Conservation (phyloP, 2,113 vertebrate genomes). For the Anolis sagrei region DNA sequence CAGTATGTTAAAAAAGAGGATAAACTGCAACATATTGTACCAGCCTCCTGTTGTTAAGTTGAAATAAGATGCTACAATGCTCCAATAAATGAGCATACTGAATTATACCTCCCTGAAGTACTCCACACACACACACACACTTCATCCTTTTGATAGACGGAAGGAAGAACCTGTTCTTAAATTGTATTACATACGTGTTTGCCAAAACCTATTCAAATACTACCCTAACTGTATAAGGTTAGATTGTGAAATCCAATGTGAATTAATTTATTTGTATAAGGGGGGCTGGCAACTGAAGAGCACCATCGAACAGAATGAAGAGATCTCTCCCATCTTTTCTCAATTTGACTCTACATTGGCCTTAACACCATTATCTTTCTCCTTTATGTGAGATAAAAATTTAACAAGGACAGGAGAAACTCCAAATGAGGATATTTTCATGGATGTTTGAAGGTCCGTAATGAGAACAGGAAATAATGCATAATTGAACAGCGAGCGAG, state of each 20-base stretch:
- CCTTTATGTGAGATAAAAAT: slow-evolving; percentile 67
- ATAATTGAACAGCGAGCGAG: slow-evolving; percentile 72
- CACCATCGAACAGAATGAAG: background rate
- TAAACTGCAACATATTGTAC: no score
- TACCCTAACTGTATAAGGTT: background rate
- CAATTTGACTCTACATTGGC: slow-evolving; percentile 27
- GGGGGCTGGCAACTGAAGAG: no score
- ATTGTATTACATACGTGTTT: background rate
- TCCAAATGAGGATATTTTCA: slow-evolving; percentile 73
- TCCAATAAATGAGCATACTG: no score
- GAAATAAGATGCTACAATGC: background rate
- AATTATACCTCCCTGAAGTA: no score
- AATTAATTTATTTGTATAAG: slow-evolving; percentile 14
- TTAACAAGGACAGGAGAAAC: slow-evolving; percentile 68
- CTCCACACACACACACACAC: background rate
- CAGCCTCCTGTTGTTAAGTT: background rate
- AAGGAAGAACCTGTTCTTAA: background rate
- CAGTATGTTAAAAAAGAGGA: no score
- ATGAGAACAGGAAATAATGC: slow-evolving; percentile 72
- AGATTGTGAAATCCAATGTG: background rate
- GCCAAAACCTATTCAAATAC: background rate
- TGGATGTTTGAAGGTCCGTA: slow-evolving; percentile 71
- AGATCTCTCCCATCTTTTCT: slow-evolving; percentile 9
- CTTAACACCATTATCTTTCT: slow-evolving; percentile 55
- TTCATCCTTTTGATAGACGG: background rate